A percentile compares a stretch with the other conserved stretches of the same genome.
Conservation (phyloP, 2,113 vertebrate species). For the Solenodon paradoxus region DNA sequence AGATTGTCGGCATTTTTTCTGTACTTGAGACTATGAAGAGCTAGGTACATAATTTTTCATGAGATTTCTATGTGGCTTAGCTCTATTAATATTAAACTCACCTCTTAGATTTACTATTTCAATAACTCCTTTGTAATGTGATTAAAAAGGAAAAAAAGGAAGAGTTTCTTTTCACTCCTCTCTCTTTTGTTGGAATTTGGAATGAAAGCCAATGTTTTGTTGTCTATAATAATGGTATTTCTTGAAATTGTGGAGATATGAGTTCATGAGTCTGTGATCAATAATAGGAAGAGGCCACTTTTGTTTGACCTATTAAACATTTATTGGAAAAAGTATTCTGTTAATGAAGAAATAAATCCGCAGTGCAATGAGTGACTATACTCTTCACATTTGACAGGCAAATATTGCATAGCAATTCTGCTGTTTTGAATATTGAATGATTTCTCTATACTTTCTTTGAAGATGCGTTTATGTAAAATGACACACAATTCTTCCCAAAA, state of each 20-base stretch:
- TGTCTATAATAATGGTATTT: not conserved
- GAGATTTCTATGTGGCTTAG: not conserved
- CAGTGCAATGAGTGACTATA: not conserved
- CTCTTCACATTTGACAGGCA: not conserved
- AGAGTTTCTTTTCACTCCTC: not conserved
- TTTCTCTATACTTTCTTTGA: not conserved
- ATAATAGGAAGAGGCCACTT: not conserved
- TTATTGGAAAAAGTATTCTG: too few species aligned
- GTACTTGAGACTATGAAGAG: not conserved
- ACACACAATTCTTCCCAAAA: not conserved
- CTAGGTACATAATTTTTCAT: not conserved
- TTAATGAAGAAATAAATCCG: not conserved
- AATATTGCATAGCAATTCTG: not conserved
- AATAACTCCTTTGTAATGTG: not conserved
- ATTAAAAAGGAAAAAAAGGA: not conserved
- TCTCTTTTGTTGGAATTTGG: not conserved
- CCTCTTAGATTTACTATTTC: not conserved
- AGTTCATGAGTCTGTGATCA: not conserved
- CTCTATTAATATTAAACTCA: not conserved
- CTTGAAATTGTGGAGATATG: not conserved
- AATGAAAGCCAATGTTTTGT: not conserved
- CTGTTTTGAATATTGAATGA: not conserved
- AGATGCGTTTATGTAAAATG: not conserved
- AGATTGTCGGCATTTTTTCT: not conserved
- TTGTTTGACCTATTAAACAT: not conserved